A percentile compares a stretch with the other conserved stretches of the same genome.
These are phyloP conservation scores for Epinephelus awoara DNA, from an alignment of 2,797 vertebrate species.

Conservation along the genomic window DNA sequence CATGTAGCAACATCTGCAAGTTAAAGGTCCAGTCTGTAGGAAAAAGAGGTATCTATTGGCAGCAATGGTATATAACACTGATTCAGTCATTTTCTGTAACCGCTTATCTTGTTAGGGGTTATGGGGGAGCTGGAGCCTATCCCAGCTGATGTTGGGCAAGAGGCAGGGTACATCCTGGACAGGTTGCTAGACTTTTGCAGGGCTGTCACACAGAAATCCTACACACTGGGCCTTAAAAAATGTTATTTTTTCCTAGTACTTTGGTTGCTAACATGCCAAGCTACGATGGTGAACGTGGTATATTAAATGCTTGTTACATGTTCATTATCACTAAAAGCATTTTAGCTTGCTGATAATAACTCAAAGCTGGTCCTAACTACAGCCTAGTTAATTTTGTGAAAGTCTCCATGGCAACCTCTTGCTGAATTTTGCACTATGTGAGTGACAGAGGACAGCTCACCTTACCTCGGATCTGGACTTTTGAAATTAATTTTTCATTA, in stretches of 20 bases:
- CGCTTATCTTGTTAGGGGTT: too few relatives aligned
- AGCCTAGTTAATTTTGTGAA: background rate
- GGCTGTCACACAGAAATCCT: too few relatives aligned
- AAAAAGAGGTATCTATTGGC: too few relatives aligned
- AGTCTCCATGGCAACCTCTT: background rate
- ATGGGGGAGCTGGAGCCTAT: too few relatives aligned
- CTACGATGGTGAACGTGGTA: background rate
- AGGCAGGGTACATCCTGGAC: too few relatives aligned
- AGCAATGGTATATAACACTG: too few relatives aligned
- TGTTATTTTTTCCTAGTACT: background rate
- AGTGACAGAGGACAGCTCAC: constrained; percentile 7
- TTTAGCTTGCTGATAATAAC: background rate
- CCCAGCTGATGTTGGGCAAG: too few relatives aligned
- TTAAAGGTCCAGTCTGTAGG: background rate
- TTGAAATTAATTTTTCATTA: constrained; percentile 7
- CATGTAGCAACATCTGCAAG: background rate
- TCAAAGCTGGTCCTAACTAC: background rate
- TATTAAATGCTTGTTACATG: background rate
- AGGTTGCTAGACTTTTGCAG: too few relatives aligned
- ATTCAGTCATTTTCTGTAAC: too few relatives aligned
- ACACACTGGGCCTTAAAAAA: too few relatives aligned
- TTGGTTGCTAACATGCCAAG: background rate
- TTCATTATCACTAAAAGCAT: background rate
- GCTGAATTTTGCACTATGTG: background rate
- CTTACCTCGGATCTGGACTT: background rate